Evolutionary conservation across 2,797 vertebrate genomes (phyloP).

Genomic region (Spinus pinus): DNA sequence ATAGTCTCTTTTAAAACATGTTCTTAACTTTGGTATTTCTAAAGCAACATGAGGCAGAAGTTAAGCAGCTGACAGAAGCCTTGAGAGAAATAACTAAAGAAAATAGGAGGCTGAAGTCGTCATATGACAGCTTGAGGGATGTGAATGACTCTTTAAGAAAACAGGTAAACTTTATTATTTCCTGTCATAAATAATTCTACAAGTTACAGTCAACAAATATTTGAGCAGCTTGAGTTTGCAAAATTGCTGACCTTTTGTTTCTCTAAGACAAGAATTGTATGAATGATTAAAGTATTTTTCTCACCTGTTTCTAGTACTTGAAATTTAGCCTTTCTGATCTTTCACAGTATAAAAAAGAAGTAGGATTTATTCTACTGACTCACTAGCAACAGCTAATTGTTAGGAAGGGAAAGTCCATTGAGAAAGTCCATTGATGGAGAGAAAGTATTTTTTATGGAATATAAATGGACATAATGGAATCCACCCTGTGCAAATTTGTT

Average conservation of each 20-base stretch:
- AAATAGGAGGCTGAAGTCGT: slow-evolving; percentile 84
- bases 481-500: not conserved
- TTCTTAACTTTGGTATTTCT: slow-evolving; percentile 26
- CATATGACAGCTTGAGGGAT: slow-evolving; percentile 85
- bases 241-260: not conserved
- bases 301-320: not conserved
- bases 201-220: not conserved
- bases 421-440: not conserved
- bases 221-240: not conserved
- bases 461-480: not conserved
- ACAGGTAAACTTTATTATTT: slow-evolving; percentile 74
- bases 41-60: slow-evolving; percentile 82
- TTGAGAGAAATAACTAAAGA: slow-evolving; percentile 86
- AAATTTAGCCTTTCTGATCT: not conserved
- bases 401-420: not conserved
- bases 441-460: not conserved
- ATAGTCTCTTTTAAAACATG: not conserved
- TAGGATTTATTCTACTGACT: not conserved
- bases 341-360: not conserved
- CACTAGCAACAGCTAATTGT: not conserved
- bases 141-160: slow-evolving; percentile 86
- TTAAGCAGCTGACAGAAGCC: slow-evolving; percentile 78
- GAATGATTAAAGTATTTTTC: not conserved
- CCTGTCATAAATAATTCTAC: not conserved
- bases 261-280: not conserved